Evolutionary conservation across 2,797 vertebrate species (phyloP), one percentile per base, ranked within the genome.

Genomic region (Pangasius djambal): DNA sequence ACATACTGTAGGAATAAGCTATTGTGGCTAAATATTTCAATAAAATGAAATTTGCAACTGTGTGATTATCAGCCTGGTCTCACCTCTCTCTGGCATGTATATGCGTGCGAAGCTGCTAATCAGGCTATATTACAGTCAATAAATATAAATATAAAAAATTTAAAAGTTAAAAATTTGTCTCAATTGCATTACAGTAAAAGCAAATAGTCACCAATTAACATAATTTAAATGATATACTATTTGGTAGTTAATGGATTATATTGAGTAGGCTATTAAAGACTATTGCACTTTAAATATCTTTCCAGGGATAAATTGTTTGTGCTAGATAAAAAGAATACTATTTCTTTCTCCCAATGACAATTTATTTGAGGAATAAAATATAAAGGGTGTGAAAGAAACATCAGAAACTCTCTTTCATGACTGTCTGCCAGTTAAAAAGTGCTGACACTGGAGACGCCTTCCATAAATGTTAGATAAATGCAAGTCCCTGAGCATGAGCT

Each of bases 1-100:
- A 88, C 72, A 25, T 67, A 82, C 83, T 67, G 69, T 69, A 89
- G 65, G 70, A 89, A 89, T 37, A 67, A 83, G 37, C 34, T 22
- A 48, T 37, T 52, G 0, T 52, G 6, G 63, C 8, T 52, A 84
- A 48, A 84, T 31, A 50, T 69, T 13, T 52, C 44, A 85, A 85
- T 85, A 85, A 85, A 84, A 84, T 48, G 37, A 83, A 28, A 63
- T 16, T 28, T 28, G 63, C 4, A 7, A 25, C 31, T 63, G 82
- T 65, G 25, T 50, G 61, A 65, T 50, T 18, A 63, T 44, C 37
- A 15, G 13, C 13, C 37, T 40, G 22, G 22, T 59, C 18, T 78
- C 22, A 6, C n/a, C n/a, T 55, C 18, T 81, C 13, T n/a, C 44
- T n/a, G 65, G 20, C 28, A 22, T 22, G 2, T 74, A 20, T 44